These are phyloP conservation scores for Elgaria multicarinata DNA, from an alignment of 2,113 vertebrate genomes.

Conservation along the genomic window DNA sequence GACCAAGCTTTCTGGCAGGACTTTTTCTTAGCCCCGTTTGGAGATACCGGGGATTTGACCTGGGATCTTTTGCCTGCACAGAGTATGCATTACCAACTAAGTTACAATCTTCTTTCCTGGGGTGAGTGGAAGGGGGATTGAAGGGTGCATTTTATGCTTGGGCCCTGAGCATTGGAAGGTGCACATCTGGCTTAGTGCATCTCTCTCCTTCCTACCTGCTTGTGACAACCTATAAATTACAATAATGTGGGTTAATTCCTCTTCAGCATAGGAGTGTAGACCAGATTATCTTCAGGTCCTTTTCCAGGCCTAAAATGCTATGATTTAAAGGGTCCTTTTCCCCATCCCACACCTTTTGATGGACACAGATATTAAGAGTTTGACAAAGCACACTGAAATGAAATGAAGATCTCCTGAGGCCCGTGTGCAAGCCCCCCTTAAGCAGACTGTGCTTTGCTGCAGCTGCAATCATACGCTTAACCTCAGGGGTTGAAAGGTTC, in stretches of 20 bases:
- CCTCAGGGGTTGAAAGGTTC: constrained; percentile 7
- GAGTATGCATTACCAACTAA: neutral
- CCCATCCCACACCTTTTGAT: constrained; percentile 12
- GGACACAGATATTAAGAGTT: neutral
- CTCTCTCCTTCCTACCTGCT: neutral
- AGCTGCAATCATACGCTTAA: constrained; percentile 26
- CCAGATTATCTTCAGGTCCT: neutral
- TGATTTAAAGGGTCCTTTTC: neutral
- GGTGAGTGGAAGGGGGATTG: neutral
- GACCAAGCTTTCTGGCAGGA: neutral
- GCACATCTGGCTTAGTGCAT: constrained; percentile 2
- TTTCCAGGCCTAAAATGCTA: neutral
- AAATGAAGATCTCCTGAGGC: constrained; percentile 2
- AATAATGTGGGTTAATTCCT: constrained; percentile 11
- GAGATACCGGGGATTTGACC: neutral
- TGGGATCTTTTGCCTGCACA: neutral
- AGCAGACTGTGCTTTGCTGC: constrained; percentile 12
- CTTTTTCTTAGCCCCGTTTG: neutral
- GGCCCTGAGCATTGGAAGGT: neutral
- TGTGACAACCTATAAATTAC: constrained; percentile 15
- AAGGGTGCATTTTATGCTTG: neutral
- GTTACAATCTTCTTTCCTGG: neutral
- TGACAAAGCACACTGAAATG: constrained; percentile 20
- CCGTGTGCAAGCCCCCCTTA: neutral
- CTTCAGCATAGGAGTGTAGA: neutral